Base-by-base conservation (phyloP, 2,113 vertebrate species). In the Narcine bancroftii region DNA sequence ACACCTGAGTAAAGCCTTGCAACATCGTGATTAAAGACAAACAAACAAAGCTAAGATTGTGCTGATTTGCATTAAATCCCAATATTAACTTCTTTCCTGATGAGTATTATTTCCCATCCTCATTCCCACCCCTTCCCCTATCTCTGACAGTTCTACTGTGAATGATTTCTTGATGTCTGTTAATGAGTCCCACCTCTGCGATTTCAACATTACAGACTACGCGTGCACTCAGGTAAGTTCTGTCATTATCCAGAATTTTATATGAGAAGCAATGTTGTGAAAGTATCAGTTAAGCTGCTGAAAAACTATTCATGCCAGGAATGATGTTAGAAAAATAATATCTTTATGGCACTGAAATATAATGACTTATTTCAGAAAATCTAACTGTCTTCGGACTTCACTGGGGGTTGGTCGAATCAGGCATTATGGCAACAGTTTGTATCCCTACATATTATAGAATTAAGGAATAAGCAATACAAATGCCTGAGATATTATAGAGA, bases 221-320 rank as follows among this genome's bases (percentile, higher is more conserved):
- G 89, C 89, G 15, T 91, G 89, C 47, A 65, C 89, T 47, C 60
- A 91, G 65, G 89, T 91, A 69, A 91, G 89, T 65, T 91, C 36
- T 21, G 13, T 26, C 21, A 10, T 83, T 33, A n/a, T 21, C 33
- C 53, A 87, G 53, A 60, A 60, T 87, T 87, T 87, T 19, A 87
- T 4, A 60, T 60, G 33, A 6, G 53, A 36, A 60, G 36, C 7
- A 87, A 53, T 36, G 72, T 75, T 75, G 72, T 75, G n/a, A 75
- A 75, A 75, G n/a, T n/a, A 15, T 17, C 72, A 36, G 11, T 39
- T n/a, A 56, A 50, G 17, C 53, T 33, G 17, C 1, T 50, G 10
- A 81, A 33, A 81, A 50, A 50, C 2, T 24, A 0, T 53, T 87
- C 81, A n/a, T 56, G n/a, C 50, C 15, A 36, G 21, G 53, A n/a